These are phyloP conservation scores for Nephrocerus scutellatus DNA, from an alignment of 2,888 invertebrate species.

Conservation along the genomic window DNA sequence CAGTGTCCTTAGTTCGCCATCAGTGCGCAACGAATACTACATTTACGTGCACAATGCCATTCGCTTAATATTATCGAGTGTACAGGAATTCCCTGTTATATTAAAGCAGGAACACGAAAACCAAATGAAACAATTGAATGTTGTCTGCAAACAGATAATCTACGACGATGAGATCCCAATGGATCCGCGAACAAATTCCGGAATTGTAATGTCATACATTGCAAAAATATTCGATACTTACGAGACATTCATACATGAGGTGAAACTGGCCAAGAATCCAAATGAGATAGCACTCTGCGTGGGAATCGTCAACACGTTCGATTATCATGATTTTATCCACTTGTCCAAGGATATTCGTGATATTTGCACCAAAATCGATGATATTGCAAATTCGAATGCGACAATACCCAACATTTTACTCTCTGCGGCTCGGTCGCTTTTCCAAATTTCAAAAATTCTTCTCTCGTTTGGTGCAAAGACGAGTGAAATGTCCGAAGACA, in stretches of 20 bases:
- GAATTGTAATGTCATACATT: conserved; percentile 52
- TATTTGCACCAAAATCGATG: conserved; percentile 28
- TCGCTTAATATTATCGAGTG: conserved; percentile 43
- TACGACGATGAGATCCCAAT: conserved; percentile 53
- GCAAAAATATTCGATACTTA: conserved; percentile 44
- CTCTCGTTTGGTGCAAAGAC: conserved; percentile 25
- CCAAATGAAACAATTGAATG: conserved; percentile 22
- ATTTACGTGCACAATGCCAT: conserved; percentile 45
- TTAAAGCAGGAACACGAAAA: conserved; percentile 14
- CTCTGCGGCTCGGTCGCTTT: conserved; percentile 33
- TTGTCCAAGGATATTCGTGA: conserved; percentile 23
- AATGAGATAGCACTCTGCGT: conserved; percentile 34
- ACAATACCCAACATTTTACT: conserved; percentile 36
- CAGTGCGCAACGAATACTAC: conserved; percentile 40
- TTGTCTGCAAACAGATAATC: conserved; percentile 37
- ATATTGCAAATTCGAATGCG: conserved; percentile 26
- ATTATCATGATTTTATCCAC: conserved; percentile 28
- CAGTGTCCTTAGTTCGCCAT: conserved; percentile 38
- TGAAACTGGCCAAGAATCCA: conserved; percentile 22
- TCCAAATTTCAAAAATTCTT: conserved; percentile 31
- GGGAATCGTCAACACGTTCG: conserved; percentile 37
- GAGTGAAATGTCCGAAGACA: conserved; percentile 32
- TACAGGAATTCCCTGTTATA: conserved; percentile 46
- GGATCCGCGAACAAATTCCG: conserved; percentile 60
- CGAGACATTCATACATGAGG: conserved; percentile 25